Base-by-base conservation (phyloP, 2,888 invertebrate genomes). In the Deilephila elpenor region DNA sequence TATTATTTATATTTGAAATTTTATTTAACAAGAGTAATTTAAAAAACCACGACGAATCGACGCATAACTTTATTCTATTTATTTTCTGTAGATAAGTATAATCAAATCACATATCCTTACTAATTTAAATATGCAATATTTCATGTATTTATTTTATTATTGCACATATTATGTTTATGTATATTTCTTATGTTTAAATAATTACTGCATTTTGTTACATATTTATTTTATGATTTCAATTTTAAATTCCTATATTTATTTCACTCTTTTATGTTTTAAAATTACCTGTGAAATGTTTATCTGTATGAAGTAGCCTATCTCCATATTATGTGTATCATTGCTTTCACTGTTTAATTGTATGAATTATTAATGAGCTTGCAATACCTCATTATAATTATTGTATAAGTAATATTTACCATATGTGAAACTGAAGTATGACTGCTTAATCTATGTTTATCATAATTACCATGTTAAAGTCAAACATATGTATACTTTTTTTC, bases 301-400 rank as follows among this genome's bases (percentile, higher is more conserved):
- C n/a, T 37, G 1, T 34, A 62, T 62, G 62, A 37, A 34, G n/a
- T 44, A 44, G 20, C 44, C 17, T 34, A 64, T 20, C 20, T 67
- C 19, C 51, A 64, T 20, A 59, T 73, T 71, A 74, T 72, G 72
- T 78, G 75, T 62, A 77, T 71, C 73, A 74, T 76, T 78, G 73
- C 79, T 83, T 82, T 83, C 82, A 80, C 78, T 75, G 71, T 74
- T 74, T 76, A 74, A 71, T 74, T 75, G 51, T 73, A 77, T 76
- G 77, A 75, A 79, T 77, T 75, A 78, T 76, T 51, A 53, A 75
- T 67, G 64, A 71, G 34, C 74, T 73, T 74, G 72, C 74, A 61
- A 71, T 71, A 67, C 62, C 34, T 67, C 74, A 75, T 74, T 73
- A 73, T 71, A 75, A 70, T 56, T 56, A 78, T 73, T 64, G 34